Evolutionary conservation across 2,888 invertebrate species (phyloP).

Genomic region (Scotopteryx bipunctaria): DNA sequence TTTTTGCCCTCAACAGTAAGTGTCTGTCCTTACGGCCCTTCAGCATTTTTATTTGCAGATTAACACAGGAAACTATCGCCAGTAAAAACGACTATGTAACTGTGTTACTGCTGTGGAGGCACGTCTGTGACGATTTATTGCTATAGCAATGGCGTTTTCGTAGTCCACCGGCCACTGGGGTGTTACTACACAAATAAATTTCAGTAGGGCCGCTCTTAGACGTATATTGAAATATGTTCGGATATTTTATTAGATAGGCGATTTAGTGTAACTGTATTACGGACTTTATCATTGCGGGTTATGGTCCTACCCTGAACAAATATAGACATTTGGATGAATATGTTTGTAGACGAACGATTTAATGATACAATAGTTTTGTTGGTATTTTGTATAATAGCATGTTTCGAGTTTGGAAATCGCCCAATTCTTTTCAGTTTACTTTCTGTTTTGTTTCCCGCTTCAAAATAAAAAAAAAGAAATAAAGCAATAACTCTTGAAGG

Average conservation of each 20-base stretch:
- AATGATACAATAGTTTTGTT: constrained; percentile 16
- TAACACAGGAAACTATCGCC: constrained; percentile 61
- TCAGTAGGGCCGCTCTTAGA: constrained; percentile 59
- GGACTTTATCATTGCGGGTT: constrained; percentile 39
- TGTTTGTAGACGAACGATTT: constrained; percentile 13
- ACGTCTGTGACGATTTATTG: constrained; percentile 69
- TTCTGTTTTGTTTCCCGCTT: too few relatives aligned
- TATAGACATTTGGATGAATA: constrained; percentile 31
- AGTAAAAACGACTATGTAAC: constrained; percentile 60
- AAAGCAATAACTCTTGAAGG: too few relatives aligned
- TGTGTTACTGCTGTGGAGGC: constrained; percentile 47
- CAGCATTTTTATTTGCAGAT: constrained; percentile 50
- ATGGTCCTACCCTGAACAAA: constrained; percentile 35
- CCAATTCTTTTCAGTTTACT: neutral
- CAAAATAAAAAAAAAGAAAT: too few relatives aligned
- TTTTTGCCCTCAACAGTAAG: constrained; percentile 34
- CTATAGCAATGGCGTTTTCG: constrained; percentile 65
- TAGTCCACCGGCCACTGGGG: constrained; percentile 58
- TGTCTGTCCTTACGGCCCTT: constrained; percentile 35
- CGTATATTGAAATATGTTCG: constrained; percentile 66
- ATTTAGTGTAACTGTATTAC: constrained; percentile 53
- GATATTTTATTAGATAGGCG: constrained; percentile 65
- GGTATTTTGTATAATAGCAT: neutral
- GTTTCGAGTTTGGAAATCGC: neutral
- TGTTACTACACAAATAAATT: constrained; percentile 74